Evolutionary conservation across 2,797 vertebrate genomes (phyloP).

Genomic region (Aselliscus stoliczkanus): DNA sequence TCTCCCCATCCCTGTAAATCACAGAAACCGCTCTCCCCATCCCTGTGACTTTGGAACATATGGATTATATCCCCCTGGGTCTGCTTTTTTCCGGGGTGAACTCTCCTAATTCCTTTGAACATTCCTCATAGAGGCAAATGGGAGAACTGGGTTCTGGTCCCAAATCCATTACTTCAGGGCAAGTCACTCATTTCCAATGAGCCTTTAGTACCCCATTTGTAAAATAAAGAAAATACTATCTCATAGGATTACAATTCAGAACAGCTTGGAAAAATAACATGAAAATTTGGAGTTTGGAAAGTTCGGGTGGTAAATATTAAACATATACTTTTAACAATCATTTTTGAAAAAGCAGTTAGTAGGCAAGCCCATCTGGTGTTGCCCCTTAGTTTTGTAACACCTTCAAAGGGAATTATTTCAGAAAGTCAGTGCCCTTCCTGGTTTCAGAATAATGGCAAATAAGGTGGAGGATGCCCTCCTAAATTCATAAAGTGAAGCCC

Average conservation of each 20-base stretch:
- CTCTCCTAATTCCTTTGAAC: background rate
- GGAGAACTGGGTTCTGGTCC: background rate
- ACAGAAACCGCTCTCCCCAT: no score
- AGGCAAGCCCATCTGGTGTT: background rate
- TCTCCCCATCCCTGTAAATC: background rate
- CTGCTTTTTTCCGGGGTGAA: background rate
- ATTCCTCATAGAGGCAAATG: background rate
- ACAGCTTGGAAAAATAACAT: slow-evolving; percentile 2
- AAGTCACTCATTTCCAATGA: background rate
- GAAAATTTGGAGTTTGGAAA: slow-evolving; percentile 27
- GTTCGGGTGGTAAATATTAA: background rate
- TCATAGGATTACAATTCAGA: background rate
- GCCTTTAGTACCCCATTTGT: background rate
- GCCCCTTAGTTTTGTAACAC: background rate
- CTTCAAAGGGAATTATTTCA: slow-evolving; percentile 1
- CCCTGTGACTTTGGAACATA: background rate
- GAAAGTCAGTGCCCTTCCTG: slow-evolving; percentile 10
- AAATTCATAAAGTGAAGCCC: background rate
- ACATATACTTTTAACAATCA: background rate
- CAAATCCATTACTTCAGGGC: background rate
- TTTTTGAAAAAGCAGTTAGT: slow-evolving; percentile 22
- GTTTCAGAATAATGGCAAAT: slow-evolving; percentile 16
- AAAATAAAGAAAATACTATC: slow-evolving; percentile 23
- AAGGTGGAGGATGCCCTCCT: background rate
- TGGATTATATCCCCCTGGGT: background rate